A percentile compares a stretch with the other conserved stretches of the same genome.
Conservation (phyloP, 2,888 invertebrate species). For the Synergus japonicus region DNA sequence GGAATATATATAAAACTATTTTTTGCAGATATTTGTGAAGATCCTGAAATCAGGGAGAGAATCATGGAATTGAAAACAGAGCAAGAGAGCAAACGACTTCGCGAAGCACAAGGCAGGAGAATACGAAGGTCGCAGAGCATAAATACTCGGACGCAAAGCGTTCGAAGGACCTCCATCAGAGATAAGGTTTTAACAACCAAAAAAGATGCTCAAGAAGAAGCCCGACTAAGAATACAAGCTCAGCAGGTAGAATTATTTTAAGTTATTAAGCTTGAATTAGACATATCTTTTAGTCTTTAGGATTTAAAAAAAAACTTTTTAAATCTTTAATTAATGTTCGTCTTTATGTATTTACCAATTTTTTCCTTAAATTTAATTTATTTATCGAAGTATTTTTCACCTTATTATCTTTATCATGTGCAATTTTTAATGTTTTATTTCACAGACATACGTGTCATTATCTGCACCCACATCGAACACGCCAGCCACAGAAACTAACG, state of each 20-base stretch:
- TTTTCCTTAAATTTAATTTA: no score
- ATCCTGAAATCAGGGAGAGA: slow-evolving; percentile 94
- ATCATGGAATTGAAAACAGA: slow-evolving; percentile 93
- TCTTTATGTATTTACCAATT: no score
- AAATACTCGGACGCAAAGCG: slow-evolving; percentile 92
- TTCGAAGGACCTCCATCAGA: slow-evolving; percentile 93
- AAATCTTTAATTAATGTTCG: no score
- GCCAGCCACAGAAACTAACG: slow-evolving; percentile 64
- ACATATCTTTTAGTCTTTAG: not conserved
- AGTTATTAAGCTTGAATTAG: not conserved
- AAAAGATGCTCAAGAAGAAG: slow-evolving; percentile 96
- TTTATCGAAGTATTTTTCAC: no score
- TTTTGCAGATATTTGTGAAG: slow-evolving; percentile 93
- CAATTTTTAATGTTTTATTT: not conserved
- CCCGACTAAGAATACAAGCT: slow-evolving; percentile 84
- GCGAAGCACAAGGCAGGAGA: slow-evolving; percentile 82
- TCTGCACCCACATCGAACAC: slow-evolving; percentile 62
- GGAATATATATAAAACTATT: not conserved
- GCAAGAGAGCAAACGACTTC: slow-evolving; percentile 87
- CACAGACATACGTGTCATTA: slow-evolving; percentile 66
- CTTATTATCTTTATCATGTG: not conserved
- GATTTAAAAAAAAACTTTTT: no score
- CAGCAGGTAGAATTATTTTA: slow-evolving; percentile 77
- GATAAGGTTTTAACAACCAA: slow-evolving; percentile 96
- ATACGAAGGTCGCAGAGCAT: slow-evolving; percentile 87